Percentiles rank a stretch among this genome's conserved stretches.
Conservation (phyloP, 2,113 vertebrate genomes). For the Larimichthys crocea region DNA sequence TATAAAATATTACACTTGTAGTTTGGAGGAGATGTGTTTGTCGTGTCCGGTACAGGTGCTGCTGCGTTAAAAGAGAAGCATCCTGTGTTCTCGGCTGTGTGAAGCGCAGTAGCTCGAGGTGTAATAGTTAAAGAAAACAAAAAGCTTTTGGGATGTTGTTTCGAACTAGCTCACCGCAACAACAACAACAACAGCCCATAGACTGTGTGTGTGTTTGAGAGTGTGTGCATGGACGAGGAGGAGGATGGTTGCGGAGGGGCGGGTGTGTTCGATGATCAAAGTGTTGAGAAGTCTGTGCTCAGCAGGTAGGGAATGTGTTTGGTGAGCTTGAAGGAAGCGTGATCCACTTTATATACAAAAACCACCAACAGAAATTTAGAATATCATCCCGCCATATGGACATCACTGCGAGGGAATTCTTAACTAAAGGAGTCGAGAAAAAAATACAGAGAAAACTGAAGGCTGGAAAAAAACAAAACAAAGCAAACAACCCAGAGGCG, state of each 20-base stretch:
- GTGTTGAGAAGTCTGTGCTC: constrained; percentile 63
- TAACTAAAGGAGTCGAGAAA: constrained; percentile 10
- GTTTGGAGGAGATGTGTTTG: background rate
- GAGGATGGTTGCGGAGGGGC: background rate
- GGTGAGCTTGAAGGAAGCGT: constrained; percentile 55
- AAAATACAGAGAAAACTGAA: constrained; percentile 16
- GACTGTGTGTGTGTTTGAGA: constrained; percentile 25
- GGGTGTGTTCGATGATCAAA: constrained; percentile 59
- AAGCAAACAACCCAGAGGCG: constrained; percentile 64
- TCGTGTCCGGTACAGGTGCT: constrained; percentile 8
- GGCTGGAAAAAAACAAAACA: constrained; percentile 17
- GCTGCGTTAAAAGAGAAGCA: constrained; percentile 23
- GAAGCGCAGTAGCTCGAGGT: constrained; percentile 24
- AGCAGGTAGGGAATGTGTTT: constrained; percentile 65
- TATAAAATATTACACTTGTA: constrained; percentile 17
- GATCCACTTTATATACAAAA: constrained; percentile 50
- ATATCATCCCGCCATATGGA: constrained; percentile 64
- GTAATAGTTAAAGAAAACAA: constrained; percentile 44
- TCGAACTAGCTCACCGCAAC: background rate
- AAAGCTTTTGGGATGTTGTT: constrained; percentile 34
- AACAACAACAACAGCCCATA: constrained; percentile 20
- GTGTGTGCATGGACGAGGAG: background rate
- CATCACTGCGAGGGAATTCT: constrained; percentile 43
- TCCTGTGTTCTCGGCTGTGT: constrained; percentile 10
- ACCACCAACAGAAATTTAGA: constrained; percentile 41